Base-by-base conservation (phyloP, 2,888 invertebrate genomes). In the Galeruca laticollis region DNA sequence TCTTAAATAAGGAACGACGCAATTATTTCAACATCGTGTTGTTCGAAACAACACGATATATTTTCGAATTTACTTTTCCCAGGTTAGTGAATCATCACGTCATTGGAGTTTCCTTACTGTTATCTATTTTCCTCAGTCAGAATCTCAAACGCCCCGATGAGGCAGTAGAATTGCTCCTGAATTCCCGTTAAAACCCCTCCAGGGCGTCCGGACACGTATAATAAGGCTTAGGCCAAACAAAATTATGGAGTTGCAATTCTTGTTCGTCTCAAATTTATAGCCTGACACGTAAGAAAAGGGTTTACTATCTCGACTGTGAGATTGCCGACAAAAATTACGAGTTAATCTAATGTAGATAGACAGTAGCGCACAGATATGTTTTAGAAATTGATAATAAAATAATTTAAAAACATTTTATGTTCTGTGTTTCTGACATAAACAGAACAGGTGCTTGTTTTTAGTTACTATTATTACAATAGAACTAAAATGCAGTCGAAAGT, bases 191-290 rank as follows among this genome's bases (percentile, higher is more conserved):
- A 26, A 64, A 64, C 54, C 43, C 56, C 54, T 43, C 54, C 20
- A 56, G 40, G 54, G 33, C n/a, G 11, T 26, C 31, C n/a, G 54
- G 54, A 54, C 54, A 54, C 56, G 40, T 68, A 52, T 37, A 68
- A 62, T 51, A 35, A 15, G 37, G 37, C 63, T 63, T 57, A 51
- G 59, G 26, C 9, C 40, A 59, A 59, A 62, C 15, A 40, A 43
- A 26, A 69, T 69, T 69, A 69, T 69, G 51, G 63, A 52, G 37
- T 35, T 40, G 37, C 54, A 68, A 59, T 68, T 47, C 49, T 51
- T 61, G 61, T 56, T 47, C 62, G 37, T 43, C 57, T 68, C 47
- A 52, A 64, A 65, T 65, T 65, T 65, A 65, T 65, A n/a, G 54
- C 51, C 59, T 35, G 69, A 64, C 64, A 63, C 59, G 52, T 59